phyloP scores from a whole-genome alignment of 2,797 vertebrate genomes.

The Kryptolebias ocellatus region DNA sequence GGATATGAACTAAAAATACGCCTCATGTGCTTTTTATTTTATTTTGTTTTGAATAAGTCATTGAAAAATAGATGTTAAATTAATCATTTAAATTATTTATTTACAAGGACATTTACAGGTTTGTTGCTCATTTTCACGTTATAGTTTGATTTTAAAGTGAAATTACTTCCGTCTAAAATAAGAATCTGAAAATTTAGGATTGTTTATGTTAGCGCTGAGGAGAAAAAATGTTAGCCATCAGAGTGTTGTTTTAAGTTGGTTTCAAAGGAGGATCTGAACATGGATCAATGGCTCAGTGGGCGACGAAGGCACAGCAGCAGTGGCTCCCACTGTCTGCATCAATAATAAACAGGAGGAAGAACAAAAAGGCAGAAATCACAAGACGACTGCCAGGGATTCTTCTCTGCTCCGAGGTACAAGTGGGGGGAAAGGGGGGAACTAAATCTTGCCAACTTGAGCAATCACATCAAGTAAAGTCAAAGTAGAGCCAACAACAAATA shows the following conservation, averaged over 20 bases:
- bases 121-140: conserved; percentile 24
- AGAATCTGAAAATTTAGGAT: not conserved
- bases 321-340: conserved; percentile 36
- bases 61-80: too few relatives aligned
- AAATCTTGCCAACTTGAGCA: too few relatives aligned
- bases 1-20: conserved; percentile 25
- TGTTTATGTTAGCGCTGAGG: conserved; percentile 11
- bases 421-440: too few relatives aligned
- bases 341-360: conserved; percentile 35
- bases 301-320: conserved; percentile 35
- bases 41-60: not conserved
- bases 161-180: not conserved
- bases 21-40: conserved; percentile 24
- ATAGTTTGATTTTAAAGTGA: conserved; percentile 11
- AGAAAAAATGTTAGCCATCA: conserved; percentile 24
- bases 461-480: too few relatives aligned
- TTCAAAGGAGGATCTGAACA: conserved; percentile 44
- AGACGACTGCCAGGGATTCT: conserved; percentile 27
- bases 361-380: conserved; percentile 13
- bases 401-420: conserved; percentile 3
- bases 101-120: conserved; percentile 25
- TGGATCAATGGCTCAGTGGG: conserved; percentile 58
- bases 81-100: too few relatives aligned
- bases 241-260: conserved; percentile 36
- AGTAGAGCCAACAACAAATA: too few relatives aligned